Conservation (phyloP, 2,888 invertebrate species). For the Boloria selene region DNA sequence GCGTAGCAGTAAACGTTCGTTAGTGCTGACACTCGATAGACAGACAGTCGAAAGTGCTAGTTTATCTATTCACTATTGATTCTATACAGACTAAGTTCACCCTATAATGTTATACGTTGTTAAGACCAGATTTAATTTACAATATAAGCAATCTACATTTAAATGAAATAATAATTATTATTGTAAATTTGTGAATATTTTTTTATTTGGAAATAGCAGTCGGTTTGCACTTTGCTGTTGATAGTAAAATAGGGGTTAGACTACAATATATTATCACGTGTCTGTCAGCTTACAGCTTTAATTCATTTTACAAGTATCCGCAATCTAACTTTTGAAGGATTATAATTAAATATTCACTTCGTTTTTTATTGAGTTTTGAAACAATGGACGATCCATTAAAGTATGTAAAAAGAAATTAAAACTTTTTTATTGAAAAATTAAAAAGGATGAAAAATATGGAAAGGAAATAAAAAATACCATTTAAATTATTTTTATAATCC, state of each 20-base stretch:
- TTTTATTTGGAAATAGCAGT: background rate
- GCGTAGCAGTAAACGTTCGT: slow-evolving; percentile 27
- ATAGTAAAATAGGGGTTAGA: too few relatives aligned
- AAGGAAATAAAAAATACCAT: too few relatives aligned
- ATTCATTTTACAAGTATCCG: background rate
- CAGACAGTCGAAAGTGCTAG: slow-evolving; percentile 34
- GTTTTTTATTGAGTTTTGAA: slow-evolving; percentile 10
- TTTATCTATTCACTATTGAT: slow-evolving; percentile 30
- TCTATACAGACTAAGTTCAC: slow-evolving; percentile 4
- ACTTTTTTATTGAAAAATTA: too few relatives aligned
- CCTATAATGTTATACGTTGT: slow-evolving; percentile 21
- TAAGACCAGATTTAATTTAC: slow-evolving; percentile 24
- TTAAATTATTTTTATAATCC: too few relatives aligned
- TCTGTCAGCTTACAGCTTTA: too few relatives aligned
- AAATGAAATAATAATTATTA: slow-evolving; percentile 1
- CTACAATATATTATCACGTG: too few relatives aligned
- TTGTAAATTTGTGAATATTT: background rate
- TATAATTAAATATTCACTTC: slow-evolving; percentile 14
- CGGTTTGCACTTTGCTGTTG: background rate
- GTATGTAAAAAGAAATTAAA: background rate
- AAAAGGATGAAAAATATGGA: too few relatives aligned
- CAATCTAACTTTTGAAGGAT: slow-evolving; percentile 7
- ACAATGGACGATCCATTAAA: background rate
- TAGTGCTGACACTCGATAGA: slow-evolving; percentile 35
- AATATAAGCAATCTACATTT: slow-evolving; percentile 15